phyloP scores from a whole-genome alignment of 2,113 vertebrate genomes.

The Poecile atricapillus region DNA sequence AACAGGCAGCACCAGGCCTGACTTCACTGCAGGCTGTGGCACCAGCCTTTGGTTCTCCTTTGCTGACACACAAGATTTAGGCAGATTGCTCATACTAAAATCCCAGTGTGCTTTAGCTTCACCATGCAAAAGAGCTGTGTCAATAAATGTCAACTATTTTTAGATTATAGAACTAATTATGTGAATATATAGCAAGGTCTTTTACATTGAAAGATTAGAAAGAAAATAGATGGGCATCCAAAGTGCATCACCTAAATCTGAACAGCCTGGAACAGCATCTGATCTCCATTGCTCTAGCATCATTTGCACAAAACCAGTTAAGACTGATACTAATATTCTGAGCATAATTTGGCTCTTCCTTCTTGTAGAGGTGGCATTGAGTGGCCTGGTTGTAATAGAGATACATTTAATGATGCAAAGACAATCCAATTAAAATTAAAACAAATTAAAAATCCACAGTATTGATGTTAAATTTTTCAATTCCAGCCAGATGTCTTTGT shows the following conservation, averaged over 20 bases:
- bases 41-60: background rate
- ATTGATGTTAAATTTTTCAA: background rate
- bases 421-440: background rate
- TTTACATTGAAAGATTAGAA: background rate
- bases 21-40: background rate
- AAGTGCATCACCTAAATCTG: background rate
- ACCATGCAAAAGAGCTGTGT: accelerated
- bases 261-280: background rate
- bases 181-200: background rate
- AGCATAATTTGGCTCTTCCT: background rate
- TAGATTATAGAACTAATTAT: background rate
- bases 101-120: background rate
- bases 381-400: background rate
- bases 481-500: background rate
- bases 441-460: background rate
- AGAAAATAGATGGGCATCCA: background rate
- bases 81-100: background rate
- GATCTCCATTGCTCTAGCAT: background rate
- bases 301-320: background rate
- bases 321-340: background rate
- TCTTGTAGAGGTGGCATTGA: background rate
- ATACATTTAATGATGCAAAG: background rate
- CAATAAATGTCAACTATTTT: conserved; percentile 1
- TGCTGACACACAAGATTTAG: background rate
- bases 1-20: accelerated